Conservation (phyloP, 1,140 invertebrate species). For the Pogonus chalceus region DNA sequence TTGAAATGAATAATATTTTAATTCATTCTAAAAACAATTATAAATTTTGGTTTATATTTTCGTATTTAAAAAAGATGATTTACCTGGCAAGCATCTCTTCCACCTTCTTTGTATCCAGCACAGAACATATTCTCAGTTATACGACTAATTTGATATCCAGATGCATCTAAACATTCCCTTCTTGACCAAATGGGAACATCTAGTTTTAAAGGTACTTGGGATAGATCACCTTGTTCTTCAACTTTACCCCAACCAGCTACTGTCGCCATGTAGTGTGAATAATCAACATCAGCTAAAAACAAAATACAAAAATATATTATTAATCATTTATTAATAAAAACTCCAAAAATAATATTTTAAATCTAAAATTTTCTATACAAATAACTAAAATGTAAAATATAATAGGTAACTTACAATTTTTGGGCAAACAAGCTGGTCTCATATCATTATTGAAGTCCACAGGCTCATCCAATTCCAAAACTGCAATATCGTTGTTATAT, state of each 20-base stretch:
- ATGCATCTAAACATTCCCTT: slow-evolving; percentile 41
- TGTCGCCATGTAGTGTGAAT: slow-evolving; percentile 51
- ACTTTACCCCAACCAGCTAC: slow-evolving; percentile 70
- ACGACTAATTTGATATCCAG: slow-evolving; percentile 42
- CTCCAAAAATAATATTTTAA: not conserved
- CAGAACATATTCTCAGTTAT: slow-evolving; percentile 70
- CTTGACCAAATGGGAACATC: slow-evolving; percentile 46
- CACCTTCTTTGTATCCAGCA: slow-evolving; percentile 58
- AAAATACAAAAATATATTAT: not conserved
- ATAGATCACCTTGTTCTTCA: slow-evolving; percentile 49
- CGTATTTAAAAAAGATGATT: slow-evolving; percentile 21
- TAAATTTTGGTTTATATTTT: not conserved
- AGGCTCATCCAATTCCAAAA: slow-evolving; percentile 56
- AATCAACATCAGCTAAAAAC: slow-evolving; percentile 38
- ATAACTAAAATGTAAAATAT: not conserved
- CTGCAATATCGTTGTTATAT: slow-evolving; percentile 72
- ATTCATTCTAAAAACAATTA: not conserved
- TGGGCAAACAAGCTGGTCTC: slow-evolving; percentile 62
- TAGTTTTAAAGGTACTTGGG: slow-evolving; percentile 48
- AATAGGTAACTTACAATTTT: slow-evolving; percentile 35
- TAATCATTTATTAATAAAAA: not conserved
- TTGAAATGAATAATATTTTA: too few relatives aligned
- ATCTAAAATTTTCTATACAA: not conserved
- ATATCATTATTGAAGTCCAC: slow-evolving; percentile 48
- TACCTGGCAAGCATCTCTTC: slow-evolving; percentile 64